These are phyloP conservation scores for Spialia ferax DNA, from an alignment of 2,888 invertebrate species.

Conservation along the genomic window DNA sequence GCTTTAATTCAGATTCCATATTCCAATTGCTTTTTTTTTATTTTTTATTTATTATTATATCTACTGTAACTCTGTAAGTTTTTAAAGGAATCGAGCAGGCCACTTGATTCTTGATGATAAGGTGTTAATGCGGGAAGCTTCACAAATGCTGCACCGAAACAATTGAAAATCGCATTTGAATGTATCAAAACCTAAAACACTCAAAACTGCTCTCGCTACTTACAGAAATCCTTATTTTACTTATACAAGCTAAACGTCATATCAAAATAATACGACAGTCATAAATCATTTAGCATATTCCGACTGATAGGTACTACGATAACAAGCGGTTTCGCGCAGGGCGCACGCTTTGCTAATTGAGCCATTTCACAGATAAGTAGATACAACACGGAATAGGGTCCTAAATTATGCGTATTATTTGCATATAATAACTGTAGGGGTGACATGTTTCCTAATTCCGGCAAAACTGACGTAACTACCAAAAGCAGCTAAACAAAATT, in stretches of 20 bases:
- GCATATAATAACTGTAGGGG: slow-evolving; percentile 83
- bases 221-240: neutral
- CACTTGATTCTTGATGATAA: too few species aligned
- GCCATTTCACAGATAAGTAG: slow-evolving; percentile 85
- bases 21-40: too few species aligned
- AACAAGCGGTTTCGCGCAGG: slow-evolving; percentile 57
- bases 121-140: too few species aligned
- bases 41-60: too few species aligned
- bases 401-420: slow-evolving; percentile 84
- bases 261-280: slow-evolving; percentile 50
- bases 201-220: neutral
- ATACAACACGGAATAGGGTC: slow-evolving; percentile 82
- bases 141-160: too few species aligned
- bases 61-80: too few species aligned
- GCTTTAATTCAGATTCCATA: too few species aligned
- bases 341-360: slow-evolving; percentile 79
- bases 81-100: too few species aligned
- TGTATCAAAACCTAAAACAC: too few species aligned
- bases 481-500: slow-evolving; percentile 37
- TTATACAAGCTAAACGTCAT: neutral
- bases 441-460: slow-evolving; percentile 58
- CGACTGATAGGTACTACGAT: slow-evolving; percentile 64
- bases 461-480: slow-evolving; percentile 46
- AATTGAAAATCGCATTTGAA: too few species aligned
- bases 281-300: slow-evolving; percentile 84